phyloP scores from a whole-genome alignment of 2,888 invertebrate species.

The Salticus scenicus region DNA sequence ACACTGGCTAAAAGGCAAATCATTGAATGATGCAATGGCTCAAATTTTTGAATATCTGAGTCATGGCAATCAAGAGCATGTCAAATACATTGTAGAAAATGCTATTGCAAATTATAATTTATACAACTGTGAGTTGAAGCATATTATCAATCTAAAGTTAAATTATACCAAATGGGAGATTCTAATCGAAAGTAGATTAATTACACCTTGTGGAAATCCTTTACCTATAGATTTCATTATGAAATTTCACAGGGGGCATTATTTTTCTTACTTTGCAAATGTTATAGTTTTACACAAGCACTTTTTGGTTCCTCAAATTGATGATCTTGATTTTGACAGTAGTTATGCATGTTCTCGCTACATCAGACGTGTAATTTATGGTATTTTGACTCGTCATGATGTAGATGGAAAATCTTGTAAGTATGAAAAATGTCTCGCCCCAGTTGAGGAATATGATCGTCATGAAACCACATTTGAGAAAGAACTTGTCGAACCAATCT shows the following conservation, averaged over 20 bases:
- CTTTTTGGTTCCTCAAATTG: slow-evolving; percentile 74
- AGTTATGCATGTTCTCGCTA: slow-evolving; percentile 73
- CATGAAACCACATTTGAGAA: neutral
- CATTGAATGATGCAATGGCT: slow-evolving; percentile 82
- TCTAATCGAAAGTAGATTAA: neutral
- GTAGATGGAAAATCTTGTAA: neutral
- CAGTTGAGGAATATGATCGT: slow-evolving; percentile 55
- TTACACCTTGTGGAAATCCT: slow-evolving; percentile 70
- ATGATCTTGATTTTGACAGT: slow-evolving; percentile 72
- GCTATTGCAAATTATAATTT: slow-evolving; percentile 82
- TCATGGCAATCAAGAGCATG: slow-evolving; percentile 78
- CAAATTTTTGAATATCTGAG: slow-evolving; percentile 81
- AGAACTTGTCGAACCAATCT: slow-evolving; percentile 23
- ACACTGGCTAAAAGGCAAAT: slow-evolving; percentile 85
- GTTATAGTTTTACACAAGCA: slow-evolving; percentile 73
- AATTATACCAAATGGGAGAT: neutral
- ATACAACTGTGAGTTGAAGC: slow-evolving; percentile 80
- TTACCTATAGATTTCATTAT: slow-evolving; percentile 82
- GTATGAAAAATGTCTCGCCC: slow-evolving; percentile 6
- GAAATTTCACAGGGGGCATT: slow-evolving; percentile 80
- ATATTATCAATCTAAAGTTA: slow-evolving; percentile 75
- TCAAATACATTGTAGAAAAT: slow-evolving; percentile 80
- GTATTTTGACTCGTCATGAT: slow-evolving; percentile 73
- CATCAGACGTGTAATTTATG: slow-evolving; percentile 74
- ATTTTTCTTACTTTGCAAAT: slow-evolving; percentile 82